A percentile compares a stretch with the other conserved stretches of the same genome.
Conservation (phyloP, 2,888 invertebrate genomes). For the Clostera curtula region DNA sequence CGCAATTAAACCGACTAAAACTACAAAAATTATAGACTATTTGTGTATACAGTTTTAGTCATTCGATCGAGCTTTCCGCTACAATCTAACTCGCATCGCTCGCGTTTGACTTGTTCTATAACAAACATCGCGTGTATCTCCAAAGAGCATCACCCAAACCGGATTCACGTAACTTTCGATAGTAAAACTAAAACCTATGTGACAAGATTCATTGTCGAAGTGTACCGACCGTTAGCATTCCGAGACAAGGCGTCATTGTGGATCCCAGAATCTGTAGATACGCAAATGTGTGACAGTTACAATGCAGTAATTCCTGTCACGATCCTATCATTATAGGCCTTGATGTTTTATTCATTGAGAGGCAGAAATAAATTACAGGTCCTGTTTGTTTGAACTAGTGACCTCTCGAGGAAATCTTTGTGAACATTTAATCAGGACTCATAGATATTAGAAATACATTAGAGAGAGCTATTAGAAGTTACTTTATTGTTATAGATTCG, state of each 20-base stretch:
- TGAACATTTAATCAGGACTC: not conserved
- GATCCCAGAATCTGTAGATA: slow-evolving; percentile 50
- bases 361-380: slow-evolving; percentile 37
- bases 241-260: slow-evolving; percentile 51
- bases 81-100: slow-evolving; percentile 10
- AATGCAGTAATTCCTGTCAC: slow-evolving; percentile 45
- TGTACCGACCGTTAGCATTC: slow-evolving; percentile 66
- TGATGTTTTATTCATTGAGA: slow-evolving; percentile 50
- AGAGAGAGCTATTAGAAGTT: too few relatives aligned
- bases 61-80: too few relatives aligned
- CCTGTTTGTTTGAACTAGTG: slow-evolving; percentile 33
- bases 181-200: slow-evolving; percentile 27
- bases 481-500: too few relatives aligned
- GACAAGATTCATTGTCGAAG: slow-evolving; percentile 45
- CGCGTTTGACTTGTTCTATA: slow-evolving; percentile 10
- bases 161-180: slow-evolving; percentile 41
- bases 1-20: too few relatives aligned
- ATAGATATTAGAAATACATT: too few relatives aligned
- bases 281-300: slow-evolving; percentile 55
- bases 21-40: too few relatives aligned
- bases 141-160: slow-evolving; percentile 38
- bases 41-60: too few relatives aligned
- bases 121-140: slow-evolving; percentile 21
- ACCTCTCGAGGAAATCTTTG: slow-evolving; percentile 22
- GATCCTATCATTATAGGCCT: slow-evolving; percentile 34